Evolutionary conservation across 2,797 vertebrate species (phyloP), one percentile per base, ranked within the genome.

Genomic region (Trematomus bernacchii): DNA sequence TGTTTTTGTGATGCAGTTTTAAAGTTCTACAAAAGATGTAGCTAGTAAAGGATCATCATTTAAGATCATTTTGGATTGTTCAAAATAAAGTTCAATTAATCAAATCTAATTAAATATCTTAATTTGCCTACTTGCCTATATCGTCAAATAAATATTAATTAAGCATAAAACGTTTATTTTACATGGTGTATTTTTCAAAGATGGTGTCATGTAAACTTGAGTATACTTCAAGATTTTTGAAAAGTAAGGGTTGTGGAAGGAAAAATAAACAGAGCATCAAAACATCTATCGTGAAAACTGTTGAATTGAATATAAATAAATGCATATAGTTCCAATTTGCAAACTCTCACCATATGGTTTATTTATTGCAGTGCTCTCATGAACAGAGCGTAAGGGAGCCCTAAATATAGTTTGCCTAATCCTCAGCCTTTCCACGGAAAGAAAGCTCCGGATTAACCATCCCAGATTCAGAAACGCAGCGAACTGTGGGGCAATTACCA

Each of bases 381-480:
- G 71, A 73, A 67, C 42, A 42, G 75, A 69, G 69, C 5, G 61
- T 73, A 61, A 63, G 70, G 60, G 52, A 53, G 47, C 70, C 33
- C 86, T 87, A 91, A 88, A 90, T 88, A 91, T 88, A 90, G 86
- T 44, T 46, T 43, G 44, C 44, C 71, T 73, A 89, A 90, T 84
- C 61, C 57, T n/a, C 42, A 8, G 46, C 50, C 21, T 76, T 71
- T 85, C 30, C 50, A 54, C 73, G 76, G 66, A 87, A 79, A 84
- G 71, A 58, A 57, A 70, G 66, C 53, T 81, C 60, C 55, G 82
- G 66, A 90, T 89, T 90, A 88, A 73, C 43, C 2, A 51, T 62
- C 71, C 64, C 73, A 66, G 80, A 67, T 91, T 84, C 23, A 66
- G 54, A 67, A 85, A 92, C 63, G 77, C 71, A 81, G 74, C 59